Evolutionary conservation across 2,888 invertebrate species (phyloP).

Genomic region (Andrena bicolor): DNA sequence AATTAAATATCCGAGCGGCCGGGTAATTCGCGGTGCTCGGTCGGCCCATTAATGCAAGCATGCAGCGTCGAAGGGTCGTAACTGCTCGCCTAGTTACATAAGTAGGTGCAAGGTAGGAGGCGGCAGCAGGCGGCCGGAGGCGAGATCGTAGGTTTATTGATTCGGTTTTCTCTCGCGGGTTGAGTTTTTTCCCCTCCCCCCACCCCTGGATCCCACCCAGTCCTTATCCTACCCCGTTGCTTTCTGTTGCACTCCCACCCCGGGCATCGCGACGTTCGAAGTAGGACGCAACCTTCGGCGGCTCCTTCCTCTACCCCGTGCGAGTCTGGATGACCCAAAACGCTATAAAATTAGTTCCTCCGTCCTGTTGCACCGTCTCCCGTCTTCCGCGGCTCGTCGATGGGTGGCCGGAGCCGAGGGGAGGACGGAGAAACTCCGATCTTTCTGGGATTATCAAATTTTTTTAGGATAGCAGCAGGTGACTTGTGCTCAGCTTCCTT

Average conservation of each 20-base stretch:
- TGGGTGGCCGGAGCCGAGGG: too few relatives aligned
- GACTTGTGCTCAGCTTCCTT: background rate
- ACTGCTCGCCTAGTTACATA: conserved; percentile 72
- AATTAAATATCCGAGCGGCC: conserved; percentile 58
- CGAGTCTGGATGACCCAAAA: conserved; percentile 60
- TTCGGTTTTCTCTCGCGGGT: conserved; percentile 80
- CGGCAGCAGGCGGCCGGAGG: conserved; percentile 66
- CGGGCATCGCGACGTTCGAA: conserved; percentile 55
- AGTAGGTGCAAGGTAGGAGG: conserved; percentile 71
- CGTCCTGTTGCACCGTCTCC: conserved; percentile 15
- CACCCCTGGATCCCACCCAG: conserved; percentile 48
- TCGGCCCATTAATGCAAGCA: conserved; percentile 56
- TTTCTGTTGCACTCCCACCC: conserved; percentile 67
- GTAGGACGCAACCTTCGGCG: conserved; percentile 71
- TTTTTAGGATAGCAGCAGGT: background rate
- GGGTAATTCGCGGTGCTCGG: conserved; percentile 47
- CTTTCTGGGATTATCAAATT: conserved; percentile 5
- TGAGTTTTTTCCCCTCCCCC: conserved; percentile 72
- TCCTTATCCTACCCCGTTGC: conserved; percentile 68
- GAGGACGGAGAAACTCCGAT: background rate
- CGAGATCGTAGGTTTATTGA: conserved; percentile 80
- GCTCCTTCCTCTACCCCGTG: conserved; percentile 40
- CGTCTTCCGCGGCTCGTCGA: background rate
- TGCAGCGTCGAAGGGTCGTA: conserved; percentile 58
- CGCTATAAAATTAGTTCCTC: conserved; percentile 58